Evolutionary conservation across 2,113 vertebrate genomes (phyloP).

Genomic region (Platysteira castanea): DNA sequence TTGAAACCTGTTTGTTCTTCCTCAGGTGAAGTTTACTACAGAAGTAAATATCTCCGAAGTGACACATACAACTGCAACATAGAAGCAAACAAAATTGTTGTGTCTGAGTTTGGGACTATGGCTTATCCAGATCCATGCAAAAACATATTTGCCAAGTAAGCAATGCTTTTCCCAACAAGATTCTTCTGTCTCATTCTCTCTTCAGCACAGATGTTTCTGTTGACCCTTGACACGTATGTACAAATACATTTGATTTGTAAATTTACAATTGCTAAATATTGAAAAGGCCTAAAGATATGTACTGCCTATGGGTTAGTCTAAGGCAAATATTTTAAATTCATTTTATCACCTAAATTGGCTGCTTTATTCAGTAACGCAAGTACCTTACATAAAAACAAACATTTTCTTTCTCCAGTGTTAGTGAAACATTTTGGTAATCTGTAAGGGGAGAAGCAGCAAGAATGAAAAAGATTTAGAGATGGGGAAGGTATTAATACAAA

Average conservation of each 20-base stretch:
- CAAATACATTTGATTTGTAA: background rate
- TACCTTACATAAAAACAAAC: background rate
- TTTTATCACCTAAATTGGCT: background rate
- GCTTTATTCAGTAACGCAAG: background rate
- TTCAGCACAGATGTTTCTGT: background rate
- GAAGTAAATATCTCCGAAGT: conserved; percentile 89
- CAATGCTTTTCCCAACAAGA: background rate
- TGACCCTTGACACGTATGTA: background rate
- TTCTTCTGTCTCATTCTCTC: background rate
- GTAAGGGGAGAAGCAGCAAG: background rate
- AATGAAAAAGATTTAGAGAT: background rate
- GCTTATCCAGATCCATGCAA: conserved; percentile 92
- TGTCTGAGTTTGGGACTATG: conserved; percentile 96
- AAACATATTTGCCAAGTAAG: conserved; percentile 92
- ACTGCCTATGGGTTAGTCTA: background rate
- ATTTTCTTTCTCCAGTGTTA: background rate
- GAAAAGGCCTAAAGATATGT: background rate
- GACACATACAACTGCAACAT: conserved; percentile 84
- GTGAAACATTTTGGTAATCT: background rate
- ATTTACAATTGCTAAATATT: background rate
- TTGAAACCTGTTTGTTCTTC: background rate
- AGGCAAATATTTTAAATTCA: background rate
- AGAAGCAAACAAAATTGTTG: conserved; percentile 84
- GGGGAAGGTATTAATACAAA: background rate
- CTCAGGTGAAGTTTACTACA: conserved; percentile 88